These are phyloP conservation scores for Lamellibrachia columna DNA, from an alignment of 2,888 invertebrate genomes.

Conservation along the genomic window DNA sequence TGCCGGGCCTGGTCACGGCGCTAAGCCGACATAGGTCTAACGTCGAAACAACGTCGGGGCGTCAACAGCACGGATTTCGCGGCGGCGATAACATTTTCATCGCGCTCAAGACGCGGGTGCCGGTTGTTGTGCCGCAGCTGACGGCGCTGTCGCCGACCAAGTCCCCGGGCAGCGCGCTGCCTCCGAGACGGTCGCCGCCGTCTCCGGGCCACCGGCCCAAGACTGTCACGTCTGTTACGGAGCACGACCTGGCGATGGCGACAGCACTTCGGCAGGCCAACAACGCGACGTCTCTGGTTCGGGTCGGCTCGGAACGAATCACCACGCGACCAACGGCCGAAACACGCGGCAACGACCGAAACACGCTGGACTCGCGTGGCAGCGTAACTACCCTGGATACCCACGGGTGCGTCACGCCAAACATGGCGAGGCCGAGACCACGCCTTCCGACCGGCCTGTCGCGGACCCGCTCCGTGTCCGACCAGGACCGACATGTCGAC, in stretches of 20 bases:
- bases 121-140: background rate
- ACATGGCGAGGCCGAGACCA: slow-evolving; percentile 35
- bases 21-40: background rate
- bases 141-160: background rate
- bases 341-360: background rate
- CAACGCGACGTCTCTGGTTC: background rate
- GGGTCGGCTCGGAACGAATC: background rate
- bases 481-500: background rate
- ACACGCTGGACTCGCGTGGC: background rate
- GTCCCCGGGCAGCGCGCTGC: background rate
- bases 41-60: background rate
- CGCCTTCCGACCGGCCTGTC: slow-evolving; percentile 31
- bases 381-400: background rate
- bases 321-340: background rate
- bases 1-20: background rate
- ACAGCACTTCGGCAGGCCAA: background rate
- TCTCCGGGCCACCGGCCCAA: background rate
- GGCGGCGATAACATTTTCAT: background rate
- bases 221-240: background rate
- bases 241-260: background rate
- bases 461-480: background rate
- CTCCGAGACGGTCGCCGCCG: background rate
- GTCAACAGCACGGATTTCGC: background rate
- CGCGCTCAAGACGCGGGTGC: background rate
- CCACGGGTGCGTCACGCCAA: slow-evolving; percentile 25